Conservation (phyloP, 1,140 invertebrate species). For the Eupristina koningsbergeri region DNA sequence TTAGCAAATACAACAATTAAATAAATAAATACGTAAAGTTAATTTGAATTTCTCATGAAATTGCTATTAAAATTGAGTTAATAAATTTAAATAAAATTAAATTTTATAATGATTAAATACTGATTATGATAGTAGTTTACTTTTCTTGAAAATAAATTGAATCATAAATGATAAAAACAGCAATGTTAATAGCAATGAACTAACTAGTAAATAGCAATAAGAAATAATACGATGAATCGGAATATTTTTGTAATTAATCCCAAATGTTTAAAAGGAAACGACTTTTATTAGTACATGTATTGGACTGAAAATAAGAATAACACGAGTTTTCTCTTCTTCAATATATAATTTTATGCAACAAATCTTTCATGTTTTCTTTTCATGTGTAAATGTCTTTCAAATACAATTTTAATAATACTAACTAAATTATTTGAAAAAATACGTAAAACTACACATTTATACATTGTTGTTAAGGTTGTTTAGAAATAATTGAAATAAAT, state of each 20-base stretch:
- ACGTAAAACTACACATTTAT: neutral
- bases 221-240: neutral
- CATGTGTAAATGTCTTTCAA: neutral
- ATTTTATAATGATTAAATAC: too few species aligned
- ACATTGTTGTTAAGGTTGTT: too few species aligned
- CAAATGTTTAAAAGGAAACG: neutral
- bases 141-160: neutral
- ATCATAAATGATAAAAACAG: too few species aligned
- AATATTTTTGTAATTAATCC: neutral
- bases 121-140: too few species aligned
- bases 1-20: too few species aligned
- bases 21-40: too few species aligned
- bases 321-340: neutral
- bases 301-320: neutral
- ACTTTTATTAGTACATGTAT: neutral
- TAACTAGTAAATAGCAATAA: too few species aligned
- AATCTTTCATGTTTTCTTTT: neutral
- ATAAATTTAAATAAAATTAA: too few species aligned
- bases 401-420: neutral
- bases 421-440: neutral
- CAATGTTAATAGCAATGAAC: too few species aligned
- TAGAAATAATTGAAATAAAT: too few species aligned
- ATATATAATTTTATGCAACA: neutral
- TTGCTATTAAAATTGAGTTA: too few species aligned
- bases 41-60: too few species aligned